Evolutionary conservation across 2,888 invertebrate genomes (phyloP).

Genomic region (Latrodectus hesperus): DNA sequence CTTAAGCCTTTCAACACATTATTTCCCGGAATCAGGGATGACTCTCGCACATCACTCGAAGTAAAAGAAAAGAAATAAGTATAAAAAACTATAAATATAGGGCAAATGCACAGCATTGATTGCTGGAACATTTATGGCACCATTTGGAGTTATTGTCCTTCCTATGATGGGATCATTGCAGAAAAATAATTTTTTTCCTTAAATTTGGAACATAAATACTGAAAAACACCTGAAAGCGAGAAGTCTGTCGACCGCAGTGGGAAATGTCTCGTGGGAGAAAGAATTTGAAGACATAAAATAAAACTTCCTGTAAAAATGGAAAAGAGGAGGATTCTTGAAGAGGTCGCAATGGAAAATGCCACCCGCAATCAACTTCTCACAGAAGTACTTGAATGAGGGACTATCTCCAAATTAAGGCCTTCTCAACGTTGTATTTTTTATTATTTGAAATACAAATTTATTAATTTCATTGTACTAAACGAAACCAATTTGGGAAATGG

Average conservation of each 20-base stretch:
- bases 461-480: too few relatives aligned
- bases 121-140: constrained; percentile 17
- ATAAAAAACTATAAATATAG: background rate
- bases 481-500: too few relatives aligned
- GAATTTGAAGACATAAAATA: background rate
- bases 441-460: too few relatives aligned
- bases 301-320: background rate
- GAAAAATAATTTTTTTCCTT: background rate
- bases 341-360: background rate
- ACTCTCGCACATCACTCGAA: too few relatives aligned
- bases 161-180: background rate
- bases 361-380: background rate
- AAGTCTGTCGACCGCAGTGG: constrained; percentile 7
- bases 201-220: constrained; percentile 5
- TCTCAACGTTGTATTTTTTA: too few relatives aligned
- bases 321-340: background rate
- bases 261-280: background rate
- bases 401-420: background rate
- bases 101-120: constrained; percentile 9
- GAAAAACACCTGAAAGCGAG: constrained; percentile 17
- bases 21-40: too few relatives aligned
- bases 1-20: too few relatives aligned
- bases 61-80: background rate
- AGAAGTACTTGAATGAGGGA: background rate
- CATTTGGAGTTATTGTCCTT: constrained; percentile 1